A percentile compares a stretch with the other conserved stretches of the same genome.
phyloP scores from a whole-genome alignment of 2,888 invertebrate species.

The Drosophila kambysellisi region DNA sequence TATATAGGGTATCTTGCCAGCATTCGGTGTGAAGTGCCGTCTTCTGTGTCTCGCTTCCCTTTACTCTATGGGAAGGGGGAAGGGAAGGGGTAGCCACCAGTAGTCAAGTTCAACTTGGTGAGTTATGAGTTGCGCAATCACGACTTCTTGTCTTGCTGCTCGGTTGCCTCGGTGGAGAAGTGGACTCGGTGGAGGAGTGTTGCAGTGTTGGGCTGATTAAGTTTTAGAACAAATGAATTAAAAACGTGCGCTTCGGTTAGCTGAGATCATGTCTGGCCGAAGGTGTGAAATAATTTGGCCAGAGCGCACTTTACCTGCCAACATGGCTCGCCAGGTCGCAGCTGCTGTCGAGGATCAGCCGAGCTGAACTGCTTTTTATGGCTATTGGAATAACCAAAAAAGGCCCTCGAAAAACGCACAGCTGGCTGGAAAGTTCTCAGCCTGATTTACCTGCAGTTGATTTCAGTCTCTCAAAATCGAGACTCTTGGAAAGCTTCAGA shows the following conservation, averaged over 20 bases:
- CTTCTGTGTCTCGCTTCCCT: constrained; percentile 23
- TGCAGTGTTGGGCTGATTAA: constrained; percentile 66
- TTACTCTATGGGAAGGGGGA: background rate
- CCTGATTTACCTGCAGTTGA: constrained; percentile 48
- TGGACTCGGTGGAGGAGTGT: constrained; percentile 12
- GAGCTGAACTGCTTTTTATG: constrained; percentile 47
- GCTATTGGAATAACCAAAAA: constrained; percentile 44
- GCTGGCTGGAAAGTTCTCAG: constrained; percentile 64
- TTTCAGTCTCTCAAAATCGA: constrained; percentile 1
- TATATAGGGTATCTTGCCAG: constrained; percentile 3
- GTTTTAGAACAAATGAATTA: constrained; percentile 82
- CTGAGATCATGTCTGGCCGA: constrained; percentile 42
- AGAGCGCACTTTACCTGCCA: constrained; percentile 57
- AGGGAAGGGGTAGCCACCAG: constrained; percentile 29
- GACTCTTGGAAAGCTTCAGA: constrained; percentile 49
- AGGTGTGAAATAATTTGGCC: constrained; percentile 73
- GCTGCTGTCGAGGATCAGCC: constrained; percentile 45
- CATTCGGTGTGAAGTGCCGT: constrained; percentile 54
- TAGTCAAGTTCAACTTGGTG: constrained; percentile 70
- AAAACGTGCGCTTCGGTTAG: constrained; percentile 67
- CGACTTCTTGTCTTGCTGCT: constrained; percentile 83
- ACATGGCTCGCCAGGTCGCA: constrained; percentile 5
- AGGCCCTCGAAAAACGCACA: constrained; percentile 16
- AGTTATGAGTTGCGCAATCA: constrained; percentile 85
- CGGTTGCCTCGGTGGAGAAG: background rate